phyloP scores from a whole-genome alignment of 1,140 invertebrate genomes.

The Atta cephalotes region DNA sequence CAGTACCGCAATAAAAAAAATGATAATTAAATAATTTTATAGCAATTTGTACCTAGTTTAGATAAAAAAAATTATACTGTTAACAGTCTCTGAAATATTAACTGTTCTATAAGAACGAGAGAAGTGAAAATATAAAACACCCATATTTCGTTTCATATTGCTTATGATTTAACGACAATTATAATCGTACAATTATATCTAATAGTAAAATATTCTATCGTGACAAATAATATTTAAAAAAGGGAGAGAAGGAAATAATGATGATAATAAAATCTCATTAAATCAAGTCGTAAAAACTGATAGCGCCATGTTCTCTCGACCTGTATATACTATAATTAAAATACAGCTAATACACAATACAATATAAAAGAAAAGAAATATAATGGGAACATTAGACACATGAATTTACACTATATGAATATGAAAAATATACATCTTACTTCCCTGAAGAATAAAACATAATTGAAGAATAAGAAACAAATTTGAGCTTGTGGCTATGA shows the following conservation, averaged over 20 bases:
- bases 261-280: conserved; percentile 43
- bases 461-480: conserved; percentile 63
- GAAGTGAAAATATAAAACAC: conserved; percentile 40
- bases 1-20: not conserved
- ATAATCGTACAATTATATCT: not conserved
- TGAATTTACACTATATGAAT: conserved; percentile 74
- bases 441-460: conserved; percentile 65
- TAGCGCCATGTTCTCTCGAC: conserved; percentile 48
- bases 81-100: conserved; percentile 24
- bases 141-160: conserved; percentile 21
- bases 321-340: conserved; percentile 6
- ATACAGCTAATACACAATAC: conserved; percentile 22
- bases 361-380: conserved; percentile 56
- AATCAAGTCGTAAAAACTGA: conserved; percentile 51
- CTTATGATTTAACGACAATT: conserved; percentile 39
- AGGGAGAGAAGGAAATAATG: not conserved
- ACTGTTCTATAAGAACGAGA: conserved; percentile 12
- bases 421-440: conserved; percentile 75
- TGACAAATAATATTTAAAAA: conserved; percentile 30
- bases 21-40: conserved; percentile 1
- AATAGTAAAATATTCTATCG: conserved; percentile 33
- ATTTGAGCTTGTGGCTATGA: conserved; percentile 69
- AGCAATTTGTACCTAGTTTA: not conserved
- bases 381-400: conserved; percentile 53
- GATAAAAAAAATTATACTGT: not conserved